phyloP scores from a whole-genome alignment of 2,888 invertebrate genomes.

The Leptopilina myrica region DNA sequence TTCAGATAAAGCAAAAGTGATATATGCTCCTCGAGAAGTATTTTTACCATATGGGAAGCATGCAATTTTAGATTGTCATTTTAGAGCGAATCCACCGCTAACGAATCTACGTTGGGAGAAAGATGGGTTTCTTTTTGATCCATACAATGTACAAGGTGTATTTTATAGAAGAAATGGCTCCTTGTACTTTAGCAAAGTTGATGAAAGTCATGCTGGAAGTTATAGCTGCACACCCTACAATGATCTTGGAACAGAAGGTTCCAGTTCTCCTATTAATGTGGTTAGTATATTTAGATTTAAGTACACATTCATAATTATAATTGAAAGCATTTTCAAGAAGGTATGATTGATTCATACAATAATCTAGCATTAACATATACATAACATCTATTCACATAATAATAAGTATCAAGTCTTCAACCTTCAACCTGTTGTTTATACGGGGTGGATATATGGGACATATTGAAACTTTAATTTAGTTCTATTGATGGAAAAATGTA shows the following conservation, averaged over 20 bases:
- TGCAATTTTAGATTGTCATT: constrained; percentile 92
- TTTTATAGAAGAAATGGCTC: constrained; percentile 91
- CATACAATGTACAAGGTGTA: constrained; percentile 91
- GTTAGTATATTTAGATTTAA: constrained; percentile 55
- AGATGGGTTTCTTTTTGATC: constrained; percentile 93
- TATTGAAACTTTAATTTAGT: too few species aligned
- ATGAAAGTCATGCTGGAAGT: constrained; percentile 89
- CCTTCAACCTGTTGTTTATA: too few species aligned
- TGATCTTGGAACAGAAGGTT: constrained; percentile 89
- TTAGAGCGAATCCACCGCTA: constrained; percentile 93
- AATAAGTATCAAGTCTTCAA: too few species aligned
- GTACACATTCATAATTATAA: constrained; percentile 6
- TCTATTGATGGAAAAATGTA: too few species aligned
- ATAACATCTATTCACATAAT: too few species aligned
- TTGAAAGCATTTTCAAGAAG: too few species aligned
- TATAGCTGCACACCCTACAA: constrained; percentile 96
- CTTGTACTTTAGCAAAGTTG: constrained; percentile 89
- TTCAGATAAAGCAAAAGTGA: constrained; percentile 93
- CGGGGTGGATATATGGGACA: too few species aligned
- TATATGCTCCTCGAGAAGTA: constrained; percentile 90
- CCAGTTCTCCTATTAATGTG: constrained; percentile 90
- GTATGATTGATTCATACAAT: too few species aligned
- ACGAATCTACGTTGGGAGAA: constrained; percentile 95
- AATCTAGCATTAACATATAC: too few species aligned
- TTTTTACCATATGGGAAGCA: constrained; percentile 90